A percentile compares a stretch with the other conserved stretches of the same genome.
Evolutionary conservation across 2,797 vertebrate genomes (phyloP).

Genomic region (Alosa sapidissima): DNA sequence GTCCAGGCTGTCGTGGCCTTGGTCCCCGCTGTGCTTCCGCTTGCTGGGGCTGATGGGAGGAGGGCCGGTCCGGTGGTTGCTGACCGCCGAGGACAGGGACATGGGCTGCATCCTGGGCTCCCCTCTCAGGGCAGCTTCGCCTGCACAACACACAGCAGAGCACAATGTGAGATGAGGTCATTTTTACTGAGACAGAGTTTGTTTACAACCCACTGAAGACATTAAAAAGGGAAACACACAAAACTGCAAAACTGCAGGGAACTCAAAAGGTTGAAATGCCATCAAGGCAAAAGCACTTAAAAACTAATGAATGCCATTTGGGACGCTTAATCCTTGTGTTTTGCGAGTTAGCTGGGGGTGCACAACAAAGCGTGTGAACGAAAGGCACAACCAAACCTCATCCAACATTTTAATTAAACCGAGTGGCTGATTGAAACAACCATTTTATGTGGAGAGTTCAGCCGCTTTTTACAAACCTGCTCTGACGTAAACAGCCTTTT

Average conservation of each 20-base stretch:
- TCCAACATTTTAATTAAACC: slow-evolving; percentile 7
- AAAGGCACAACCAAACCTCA: neutral
- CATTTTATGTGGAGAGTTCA: neutral
- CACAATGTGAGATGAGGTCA: neutral
- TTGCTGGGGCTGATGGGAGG: slow-evolving; percentile 97
- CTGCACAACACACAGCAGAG: slow-evolving; percentile 60
- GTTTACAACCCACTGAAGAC: neutral
- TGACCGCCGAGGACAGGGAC: slow-evolving; percentile 82
- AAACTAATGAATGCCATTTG: slow-evolving; percentile 19
- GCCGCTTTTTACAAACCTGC: slow-evolving; percentile 24
- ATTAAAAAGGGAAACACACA: neutral
- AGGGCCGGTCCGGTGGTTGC: slow-evolving; percentile 90
- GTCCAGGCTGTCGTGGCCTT: slow-evolving; percentile 87
- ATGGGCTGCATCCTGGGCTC: slow-evolving; percentile 92
- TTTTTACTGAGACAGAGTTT: neutral
- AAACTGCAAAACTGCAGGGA: neutral
- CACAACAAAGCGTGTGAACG: slow-evolving; percentile 13
- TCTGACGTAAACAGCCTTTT: slow-evolving; percentile 18
- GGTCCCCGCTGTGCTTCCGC: slow-evolving; percentile 90
- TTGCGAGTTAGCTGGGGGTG: neutral
- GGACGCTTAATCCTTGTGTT: slow-evolving; percentile 12
- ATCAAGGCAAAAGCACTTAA: neutral
- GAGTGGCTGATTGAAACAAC: neutral
- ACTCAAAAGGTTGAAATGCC: neutral
- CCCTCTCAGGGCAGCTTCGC: slow-evolving; percentile 92